These are phyloP conservation scores for Scaptomyza hsui DNA, from an alignment of 1,140 invertebrate genomes.

Conservation along the genomic window DNA sequence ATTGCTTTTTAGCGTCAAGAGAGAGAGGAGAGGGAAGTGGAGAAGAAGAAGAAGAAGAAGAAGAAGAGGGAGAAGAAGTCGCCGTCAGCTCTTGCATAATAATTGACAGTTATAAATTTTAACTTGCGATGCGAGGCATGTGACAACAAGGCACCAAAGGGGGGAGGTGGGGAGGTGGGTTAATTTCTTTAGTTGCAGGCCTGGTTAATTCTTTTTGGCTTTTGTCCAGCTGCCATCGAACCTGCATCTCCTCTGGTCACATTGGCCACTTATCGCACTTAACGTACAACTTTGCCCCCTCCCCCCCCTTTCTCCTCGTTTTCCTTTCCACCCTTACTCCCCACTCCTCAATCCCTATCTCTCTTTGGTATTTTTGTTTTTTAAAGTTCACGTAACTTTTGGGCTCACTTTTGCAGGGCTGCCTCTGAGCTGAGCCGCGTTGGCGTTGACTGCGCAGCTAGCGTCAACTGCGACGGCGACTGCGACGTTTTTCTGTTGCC, in stretches of 20 bases:
- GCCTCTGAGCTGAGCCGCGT: background rate
- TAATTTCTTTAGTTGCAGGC: background rate
- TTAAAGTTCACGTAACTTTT: conserved; percentile 66
- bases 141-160: background rate
- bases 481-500: conserved; percentile 20
- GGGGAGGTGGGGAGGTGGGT: background rate
- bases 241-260: conserved; percentile 4
- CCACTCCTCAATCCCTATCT: no score
- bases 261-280: conserved; percentile 33
- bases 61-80: background rate
- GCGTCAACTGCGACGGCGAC: background rate
- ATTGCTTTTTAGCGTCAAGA: conserved; percentile 42
- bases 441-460: conserved; percentile 11
- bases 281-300: conserved; percentile 17
- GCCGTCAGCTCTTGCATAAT: conserved; percentile 77
- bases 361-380: no score
- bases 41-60: background rate
- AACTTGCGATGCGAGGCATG: conserved; percentile 38
- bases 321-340: background rate
- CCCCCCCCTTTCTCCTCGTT: background rate
- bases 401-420: conserved; percentile 23
- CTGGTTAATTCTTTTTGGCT: conserved; percentile 66
- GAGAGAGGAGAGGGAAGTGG: no score
- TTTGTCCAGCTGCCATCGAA: conserved; percentile 33
- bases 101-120: conserved; percentile 84